Percentiles rank a stretch among this genome's conserved stretches.
phyloP scores from a whole-genome alignment of 2,113 vertebrate genomes.

The Saccopteryx leptura region DNA sequence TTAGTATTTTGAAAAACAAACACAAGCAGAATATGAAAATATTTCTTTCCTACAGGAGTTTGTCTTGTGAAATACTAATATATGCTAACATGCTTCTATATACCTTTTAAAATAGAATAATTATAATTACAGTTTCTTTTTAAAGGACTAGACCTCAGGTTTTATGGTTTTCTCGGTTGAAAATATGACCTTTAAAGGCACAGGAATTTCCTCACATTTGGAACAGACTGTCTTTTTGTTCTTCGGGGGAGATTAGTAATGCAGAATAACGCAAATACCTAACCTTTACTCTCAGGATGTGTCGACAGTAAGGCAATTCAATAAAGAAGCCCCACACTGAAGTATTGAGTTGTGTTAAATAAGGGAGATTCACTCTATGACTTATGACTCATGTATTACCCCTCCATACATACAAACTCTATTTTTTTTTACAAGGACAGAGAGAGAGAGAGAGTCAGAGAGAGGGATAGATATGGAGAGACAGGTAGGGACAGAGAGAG shows the following conservation, averaged over 20 bases:
- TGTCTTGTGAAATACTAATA: not conserved
- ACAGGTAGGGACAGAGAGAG: too few species aligned
- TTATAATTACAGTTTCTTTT: conserved; percentile 26
- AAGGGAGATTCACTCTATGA: not conserved
- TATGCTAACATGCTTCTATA: not conserved
- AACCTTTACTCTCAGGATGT: not conserved
- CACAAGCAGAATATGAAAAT: conserved; percentile 3
- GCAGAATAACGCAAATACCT: not conserved
- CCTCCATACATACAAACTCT: not conserved
- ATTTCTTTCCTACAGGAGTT: not conserved
- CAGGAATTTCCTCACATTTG: not conserved
- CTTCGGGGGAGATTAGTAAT: not conserved
- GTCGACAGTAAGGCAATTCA: not conserved
- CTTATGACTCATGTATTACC: not conserved
- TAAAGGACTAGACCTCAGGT: not conserved
- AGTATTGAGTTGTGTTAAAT: not conserved
- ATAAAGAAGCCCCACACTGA: not conserved
- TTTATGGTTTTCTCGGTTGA: not conserved
- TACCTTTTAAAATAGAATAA: conserved; percentile 3
- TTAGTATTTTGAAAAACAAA: conserved; percentile 50
- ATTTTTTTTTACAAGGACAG: too few species aligned
- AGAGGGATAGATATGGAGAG: too few species aligned
- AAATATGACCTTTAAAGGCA: not conserved
- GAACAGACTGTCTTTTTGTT: not conserved
- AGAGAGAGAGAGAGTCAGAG: too few species aligned